Evolutionary conservation across 2,888 invertebrate species (phyloP), one percentile per base, ranked within the genome.

Genomic region (Calameuta idolon): DNA sequence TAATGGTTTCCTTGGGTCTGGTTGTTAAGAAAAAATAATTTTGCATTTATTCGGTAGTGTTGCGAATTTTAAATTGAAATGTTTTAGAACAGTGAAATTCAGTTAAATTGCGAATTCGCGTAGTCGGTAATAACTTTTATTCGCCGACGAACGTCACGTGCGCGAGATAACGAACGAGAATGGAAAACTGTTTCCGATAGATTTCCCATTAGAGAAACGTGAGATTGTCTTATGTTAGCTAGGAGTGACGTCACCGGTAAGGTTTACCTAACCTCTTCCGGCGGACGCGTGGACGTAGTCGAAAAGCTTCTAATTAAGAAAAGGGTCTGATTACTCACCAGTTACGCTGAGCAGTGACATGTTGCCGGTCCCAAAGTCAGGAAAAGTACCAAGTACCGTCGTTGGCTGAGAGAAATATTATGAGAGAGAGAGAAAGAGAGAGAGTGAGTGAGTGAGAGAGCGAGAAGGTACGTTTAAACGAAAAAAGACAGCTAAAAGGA

Each of bases 321-420:
- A 40, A 23, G 9, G 55, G 55, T 78, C 73, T n/a, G 73, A 34
- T 34, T 15, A 76, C 88, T 87, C 73, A 89, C 89, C 89, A 83
- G 87, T 89, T 79, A 89, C 89, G 84, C 85, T 88, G 82, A 89
- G 87, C 81, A 89, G 85, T 83, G 89, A 87, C 89, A 89, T 89
- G 82, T 55, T 55, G 55, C 55, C 55, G 74, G 76, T 75, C 76
- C 76, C 73, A 75, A 76, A 79, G 79, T 79, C 75, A 55, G 76
- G 55, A 75, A 78, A 77, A 76, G 77, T 74, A 78, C 76, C 79
- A 76, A 34, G 37, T 15, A 35, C 11, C 30, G 71, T 3, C 30
- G 34, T 37, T 74, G 55, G 77, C 69, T 15, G 34, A 73, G n/a
- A 80, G 69, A 76, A 76, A 77, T 76, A 73, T 40, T n/a, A 71